Evolutionary conservation across 2,888 invertebrate species (phyloP), one percentile per base, ranked within the genome.

Genomic region (Metallyticus violacea): DNA sequence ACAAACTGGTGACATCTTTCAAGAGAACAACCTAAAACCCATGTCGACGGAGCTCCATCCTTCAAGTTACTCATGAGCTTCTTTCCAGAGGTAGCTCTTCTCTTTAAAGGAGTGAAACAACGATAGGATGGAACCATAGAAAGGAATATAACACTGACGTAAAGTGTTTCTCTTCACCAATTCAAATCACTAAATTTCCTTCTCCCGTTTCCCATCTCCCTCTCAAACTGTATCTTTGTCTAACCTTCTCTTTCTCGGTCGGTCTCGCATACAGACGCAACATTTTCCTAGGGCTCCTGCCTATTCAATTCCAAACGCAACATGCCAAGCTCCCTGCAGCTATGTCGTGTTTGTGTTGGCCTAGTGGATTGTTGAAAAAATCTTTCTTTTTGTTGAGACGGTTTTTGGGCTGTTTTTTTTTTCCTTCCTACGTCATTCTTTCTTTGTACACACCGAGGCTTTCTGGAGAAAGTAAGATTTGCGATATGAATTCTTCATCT

Each of bases 151-250:
- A 83, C 83, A 77, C 22, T 77, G 83, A 83, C 83, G 40, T 77
- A 83, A 83, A 77, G 83, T 83, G 83, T 83, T 28, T 15, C 83
- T 77, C 28, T 77, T 83, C 83, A 83, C 83, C 83, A 83, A 83
- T 83, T 83, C 83, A 83, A 83, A 83, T 83, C 81, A 81, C 81
- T 81, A 81, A 81, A 81, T 81, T 81, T 29, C 9, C 29, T 28
- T 7, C 28, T 77, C 25, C 77, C 83, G 76, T 82, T 26, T 27
- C 83, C 26, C 40, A 2, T 62, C 40, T 28, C 25, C 7, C 7
- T 27, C 40, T 28, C 77, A 6, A 25, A 7, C 77, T 27, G 22
- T 77, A 77, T 77, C 83, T 77, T 26, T 7, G 77, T 83, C 25
- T 77, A 28, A 26, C n/a, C 25, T 28, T 77, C 83, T 77, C 76